Evolutionary conservation across 2,113 vertebrate species (phyloP).

Genomic region (Phylloscopus whistleri): DNA sequence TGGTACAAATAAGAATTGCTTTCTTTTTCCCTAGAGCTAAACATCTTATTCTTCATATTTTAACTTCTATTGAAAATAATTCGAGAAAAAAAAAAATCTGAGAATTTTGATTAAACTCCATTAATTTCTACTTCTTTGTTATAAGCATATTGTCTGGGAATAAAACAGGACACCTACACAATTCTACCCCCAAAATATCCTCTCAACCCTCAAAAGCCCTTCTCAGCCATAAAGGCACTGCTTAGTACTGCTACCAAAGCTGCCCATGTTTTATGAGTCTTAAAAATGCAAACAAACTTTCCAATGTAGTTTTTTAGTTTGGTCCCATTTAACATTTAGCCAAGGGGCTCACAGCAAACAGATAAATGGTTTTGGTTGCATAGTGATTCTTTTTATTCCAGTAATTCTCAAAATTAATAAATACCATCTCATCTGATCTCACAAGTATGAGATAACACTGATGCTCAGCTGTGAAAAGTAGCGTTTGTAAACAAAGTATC

Average conservation of each 20-base stretch:
- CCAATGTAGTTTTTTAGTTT: background rate
- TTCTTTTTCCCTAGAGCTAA: background rate
- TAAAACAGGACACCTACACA: background rate
- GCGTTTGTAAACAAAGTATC: background rate
- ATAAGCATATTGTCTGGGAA: background rate
- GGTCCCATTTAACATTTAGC: background rate
- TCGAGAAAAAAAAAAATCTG: background rate
- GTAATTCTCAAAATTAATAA: background rate
- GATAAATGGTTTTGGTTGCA: background rate
- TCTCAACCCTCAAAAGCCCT: background rate
- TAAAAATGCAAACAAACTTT: background rate
- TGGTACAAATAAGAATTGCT: background rate
- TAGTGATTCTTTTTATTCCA: background rate
- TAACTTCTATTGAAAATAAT: background rate
- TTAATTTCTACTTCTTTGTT: background rate
- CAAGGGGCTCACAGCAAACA: background rate
- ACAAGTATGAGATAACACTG: background rate
- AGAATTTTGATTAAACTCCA: background rate
- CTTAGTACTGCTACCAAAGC: background rate
- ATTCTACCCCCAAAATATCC: background rate
- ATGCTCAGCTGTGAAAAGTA: background rate
- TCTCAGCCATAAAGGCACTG: background rate
- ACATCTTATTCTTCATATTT: slow-evolving; percentile 21
- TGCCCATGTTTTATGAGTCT: background rate
- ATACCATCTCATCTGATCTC: background rate